Evolutionary conservation across 2,888 invertebrate genomes (phyloP), one percentile per base, ranked within the genome.

Genomic region (Saturnia japonica): DNA sequence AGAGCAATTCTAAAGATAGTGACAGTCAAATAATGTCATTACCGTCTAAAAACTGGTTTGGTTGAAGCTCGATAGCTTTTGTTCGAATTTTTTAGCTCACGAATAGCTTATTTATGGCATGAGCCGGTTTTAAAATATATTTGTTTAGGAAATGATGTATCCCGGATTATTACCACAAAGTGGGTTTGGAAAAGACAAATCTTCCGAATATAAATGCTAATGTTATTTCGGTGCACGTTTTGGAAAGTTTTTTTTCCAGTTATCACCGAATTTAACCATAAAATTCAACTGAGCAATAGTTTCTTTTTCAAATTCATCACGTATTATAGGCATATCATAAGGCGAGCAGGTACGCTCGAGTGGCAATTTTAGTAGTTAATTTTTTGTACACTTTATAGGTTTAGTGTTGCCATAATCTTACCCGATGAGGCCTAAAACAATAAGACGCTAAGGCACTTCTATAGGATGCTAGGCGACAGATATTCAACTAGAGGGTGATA

Each of bases 211-310:
- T 6, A 25, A 60, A 28, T 4, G 12, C 6, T 25, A 60, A 60
- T 14, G 28, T 60, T 16, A 25, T 28, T 60, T 12, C 28, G 25
- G 1, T 28, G 70, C 72, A 72, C 70, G 72, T 57, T 70, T 72
- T 62, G 22, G 68, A 67, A 72, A 70, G 68, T 66, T 28, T 60
- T 28, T 60, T 28, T 60, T 62, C 40, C 57, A 67, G 60, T 67
- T 70, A 67, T 70, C 57, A 51, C 25, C 57, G 45, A 68, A 67
- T 68, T 22, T n/a, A 60, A 60, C 67, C 60, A 70, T 67, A 68
- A 57, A 70, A 70, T 70, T 45, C 66, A 22, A 54, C 25, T 47
- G 40, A 40, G 40, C 19, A 16, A 70, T 67, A 71, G 68, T 34
- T 28, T 22, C 22, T 54, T 54, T 22, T 54, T 22, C 19, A 19